These are phyloP conservation scores for Corythornis vintsioides DNA, from an alignment of 2,113 vertebrate species.

Conservation along the genomic window DNA sequence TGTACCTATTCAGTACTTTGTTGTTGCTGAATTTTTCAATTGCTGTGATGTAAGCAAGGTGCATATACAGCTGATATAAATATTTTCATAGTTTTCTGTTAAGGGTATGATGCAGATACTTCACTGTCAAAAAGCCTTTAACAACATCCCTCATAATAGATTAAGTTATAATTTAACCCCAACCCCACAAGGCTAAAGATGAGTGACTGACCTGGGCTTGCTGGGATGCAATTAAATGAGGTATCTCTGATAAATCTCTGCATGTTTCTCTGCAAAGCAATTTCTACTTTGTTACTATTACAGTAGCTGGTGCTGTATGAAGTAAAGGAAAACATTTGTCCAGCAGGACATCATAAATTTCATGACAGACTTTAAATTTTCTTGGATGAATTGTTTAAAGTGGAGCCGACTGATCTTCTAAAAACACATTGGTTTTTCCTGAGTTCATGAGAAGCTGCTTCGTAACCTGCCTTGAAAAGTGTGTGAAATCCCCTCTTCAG, in stretches of 20 bases:
- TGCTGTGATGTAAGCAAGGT: neutral
- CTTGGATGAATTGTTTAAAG: conserved; percentile 45
- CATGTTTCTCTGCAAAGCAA: conserved; percentile 42
- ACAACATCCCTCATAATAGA: neutral
- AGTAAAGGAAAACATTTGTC: conserved; percentile 57
- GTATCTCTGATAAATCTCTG: conserved; percentile 33
- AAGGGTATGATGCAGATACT: neutral
- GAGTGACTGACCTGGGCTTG: neutral
- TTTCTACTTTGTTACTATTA: conserved; percentile 52
- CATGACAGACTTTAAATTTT: conserved; percentile 59
- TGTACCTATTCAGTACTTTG: neutral
- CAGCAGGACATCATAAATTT: conserved; percentile 57
- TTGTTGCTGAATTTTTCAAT: neutral
- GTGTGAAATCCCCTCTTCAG: conserved; percentile 8
- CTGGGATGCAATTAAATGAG: conserved; percentile 31
- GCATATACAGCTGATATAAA: neutral
- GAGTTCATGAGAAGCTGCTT: conserved; percentile 2
- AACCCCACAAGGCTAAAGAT: neutral
- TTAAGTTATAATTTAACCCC: conserved; percentile 14
- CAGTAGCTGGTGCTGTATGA: conserved; percentile 27
- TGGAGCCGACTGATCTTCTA: conserved; percentile 16
- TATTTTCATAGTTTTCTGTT: neutral
- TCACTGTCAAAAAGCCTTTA: conserved; percentile 3
- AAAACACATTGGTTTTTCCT: conserved; percentile 31
- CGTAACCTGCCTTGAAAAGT: neutral